These are phyloP conservation scores for Dinothrombium tinctorium DNA, from an alignment of 1,140 invertebrate genomes.

Conservation along the genomic window DNA sequence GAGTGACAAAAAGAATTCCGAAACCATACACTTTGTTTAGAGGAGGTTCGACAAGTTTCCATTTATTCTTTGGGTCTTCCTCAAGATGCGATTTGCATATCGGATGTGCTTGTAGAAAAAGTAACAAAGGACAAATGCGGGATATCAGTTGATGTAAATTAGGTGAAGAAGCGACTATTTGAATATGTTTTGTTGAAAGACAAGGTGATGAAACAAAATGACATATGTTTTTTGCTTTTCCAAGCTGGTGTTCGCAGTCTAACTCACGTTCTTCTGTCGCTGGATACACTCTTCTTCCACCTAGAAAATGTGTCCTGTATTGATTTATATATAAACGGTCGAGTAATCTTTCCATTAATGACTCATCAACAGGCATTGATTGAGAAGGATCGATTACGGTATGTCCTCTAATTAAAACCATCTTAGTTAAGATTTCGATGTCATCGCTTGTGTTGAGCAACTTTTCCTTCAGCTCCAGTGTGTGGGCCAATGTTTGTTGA, in stretches of 20 bases:
- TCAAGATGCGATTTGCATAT: slow-evolving; percentile 2
- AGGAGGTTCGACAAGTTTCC: slow-evolving; percentile 10
- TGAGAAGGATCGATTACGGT: slow-evolving; percentile 9
- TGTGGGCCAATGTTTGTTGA: not conserved
- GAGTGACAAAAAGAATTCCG: slow-evolving; percentile 11
- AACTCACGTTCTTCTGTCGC: slow-evolving; percentile 9
- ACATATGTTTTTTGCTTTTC: slow-evolving; percentile 3
- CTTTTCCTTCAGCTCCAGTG: not conserved
- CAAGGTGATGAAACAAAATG: slow-evolving; percentile 8
- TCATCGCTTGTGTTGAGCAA: not conserved
- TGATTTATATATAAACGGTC: slow-evolving; percentile 7
- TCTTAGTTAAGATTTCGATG: slow-evolving; percentile 3
- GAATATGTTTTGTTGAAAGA: slow-evolving; percentile 8
- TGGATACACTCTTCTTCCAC: not conserved
- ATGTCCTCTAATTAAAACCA: slow-evolving; percentile 7
- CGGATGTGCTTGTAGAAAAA: slow-evolving; percentile 8
- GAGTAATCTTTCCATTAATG: slow-evolving; percentile 4
- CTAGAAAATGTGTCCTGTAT: not conserved
- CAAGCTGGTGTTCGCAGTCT: slow-evolving; percentile 5
- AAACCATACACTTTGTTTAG: slow-evolving; percentile 12
- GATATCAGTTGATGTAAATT: slow-evolving; percentile 9
- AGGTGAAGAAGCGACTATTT: slow-evolving; percentile 5
- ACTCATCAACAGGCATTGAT: slow-evolving; percentile 5
- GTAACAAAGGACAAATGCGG: slow-evolving; percentile 10
- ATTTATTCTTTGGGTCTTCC: slow-evolving; percentile 1